Percentiles rank a stretch among this genome's conserved stretches.
phyloP scores from a whole-genome alignment of 92 coral and sea anemone species.

The Nematostella vectensis region DNA sequence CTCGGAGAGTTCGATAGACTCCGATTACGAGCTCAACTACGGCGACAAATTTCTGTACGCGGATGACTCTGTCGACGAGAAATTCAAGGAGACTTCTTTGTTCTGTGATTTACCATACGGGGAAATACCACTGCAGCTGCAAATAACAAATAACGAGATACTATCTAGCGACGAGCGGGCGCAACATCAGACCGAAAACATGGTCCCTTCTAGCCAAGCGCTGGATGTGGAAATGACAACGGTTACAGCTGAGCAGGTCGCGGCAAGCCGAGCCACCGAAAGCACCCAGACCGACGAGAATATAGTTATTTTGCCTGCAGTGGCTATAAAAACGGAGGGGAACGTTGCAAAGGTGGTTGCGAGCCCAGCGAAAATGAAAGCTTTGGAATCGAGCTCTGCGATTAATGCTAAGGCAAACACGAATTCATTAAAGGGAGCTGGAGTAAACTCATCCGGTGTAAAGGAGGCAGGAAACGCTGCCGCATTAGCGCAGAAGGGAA shows the following conservation, averaged over 20 bases:
- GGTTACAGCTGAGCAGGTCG: conserved; percentile 14
- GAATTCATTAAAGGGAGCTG: conserved; percentile 44
- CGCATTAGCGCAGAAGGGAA: conserved; percentile 65
- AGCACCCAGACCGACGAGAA: conserved; percentile 76
- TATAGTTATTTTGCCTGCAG: conserved; percentile 28
- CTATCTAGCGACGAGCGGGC: conserved; percentile 18
- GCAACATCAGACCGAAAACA: background rate
- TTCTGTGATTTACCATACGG: conserved; percentile 61
- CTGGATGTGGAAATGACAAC: conserved; percentile 69
- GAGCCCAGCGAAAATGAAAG: conserved; percentile 37
- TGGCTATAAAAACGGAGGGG: conserved; percentile 38
- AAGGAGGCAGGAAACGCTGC: conserved; percentile 40
- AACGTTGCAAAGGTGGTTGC: conserved; percentile 28
- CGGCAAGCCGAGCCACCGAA: conserved; percentile 51
- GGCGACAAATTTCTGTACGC: conserved; percentile 70
- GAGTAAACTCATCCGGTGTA: conserved; percentile 36
- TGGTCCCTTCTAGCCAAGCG: background rate
- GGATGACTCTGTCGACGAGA: conserved; percentile 67
- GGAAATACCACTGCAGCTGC: conserved; percentile 49
- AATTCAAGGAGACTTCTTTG: conserved; percentile 52
- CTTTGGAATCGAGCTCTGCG: conserved; percentile 42
- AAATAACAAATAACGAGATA: conserved; percentile 37
- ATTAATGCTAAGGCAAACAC: conserved; percentile 40
- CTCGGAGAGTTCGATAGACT: conserved; percentile 82
- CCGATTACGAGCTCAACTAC: conserved; percentile 77